phyloP scores from a whole-genome alignment of 2,797 vertebrate genomes.

The Morus bassanus region DNA sequence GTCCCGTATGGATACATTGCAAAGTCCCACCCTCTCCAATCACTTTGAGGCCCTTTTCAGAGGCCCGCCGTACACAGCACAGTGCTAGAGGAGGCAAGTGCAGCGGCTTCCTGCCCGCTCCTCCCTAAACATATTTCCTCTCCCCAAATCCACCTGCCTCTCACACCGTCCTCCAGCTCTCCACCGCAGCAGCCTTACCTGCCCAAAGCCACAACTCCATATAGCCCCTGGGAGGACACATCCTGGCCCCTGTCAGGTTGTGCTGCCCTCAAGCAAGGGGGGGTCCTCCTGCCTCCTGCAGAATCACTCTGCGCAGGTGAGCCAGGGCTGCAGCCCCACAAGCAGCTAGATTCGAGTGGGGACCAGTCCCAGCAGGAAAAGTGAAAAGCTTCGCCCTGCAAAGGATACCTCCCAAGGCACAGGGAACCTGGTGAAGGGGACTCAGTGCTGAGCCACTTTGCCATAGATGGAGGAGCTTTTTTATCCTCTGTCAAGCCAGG shows the following conservation, averaged over 20 bases:
- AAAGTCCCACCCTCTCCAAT: neutral
- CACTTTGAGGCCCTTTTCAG: neutral
- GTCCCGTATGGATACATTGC: accelerated
- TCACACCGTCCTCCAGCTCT: neutral
- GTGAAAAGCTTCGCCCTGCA: neutral
- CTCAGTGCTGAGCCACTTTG: neutral
- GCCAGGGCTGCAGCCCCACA: accelerated
- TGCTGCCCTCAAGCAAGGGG: accelerated
- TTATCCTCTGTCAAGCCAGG: accelerated
- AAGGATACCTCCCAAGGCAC: neutral
- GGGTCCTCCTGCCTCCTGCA: accelerated
- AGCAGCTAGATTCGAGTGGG: neutral
- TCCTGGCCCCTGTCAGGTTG: accelerated
- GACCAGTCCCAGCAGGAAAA: neutral
- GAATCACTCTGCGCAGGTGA: accelerated
- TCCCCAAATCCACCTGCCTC: neutral
- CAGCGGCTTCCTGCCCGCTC: neutral
- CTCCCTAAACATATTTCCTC: neutral
- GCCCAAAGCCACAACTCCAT: neutral
- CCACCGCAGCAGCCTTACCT: neutral
- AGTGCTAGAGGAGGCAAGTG: accelerated
- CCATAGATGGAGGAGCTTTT: neutral
- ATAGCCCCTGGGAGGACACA: accelerated
- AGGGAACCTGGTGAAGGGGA: neutral
- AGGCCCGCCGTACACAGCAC: accelerated